Percentiles rank a stretch among this genome's conserved stretches.
phyloP scores from a whole-genome alignment of 2,797 vertebrate species.

The Adrianichthys oophorus region DNA sequence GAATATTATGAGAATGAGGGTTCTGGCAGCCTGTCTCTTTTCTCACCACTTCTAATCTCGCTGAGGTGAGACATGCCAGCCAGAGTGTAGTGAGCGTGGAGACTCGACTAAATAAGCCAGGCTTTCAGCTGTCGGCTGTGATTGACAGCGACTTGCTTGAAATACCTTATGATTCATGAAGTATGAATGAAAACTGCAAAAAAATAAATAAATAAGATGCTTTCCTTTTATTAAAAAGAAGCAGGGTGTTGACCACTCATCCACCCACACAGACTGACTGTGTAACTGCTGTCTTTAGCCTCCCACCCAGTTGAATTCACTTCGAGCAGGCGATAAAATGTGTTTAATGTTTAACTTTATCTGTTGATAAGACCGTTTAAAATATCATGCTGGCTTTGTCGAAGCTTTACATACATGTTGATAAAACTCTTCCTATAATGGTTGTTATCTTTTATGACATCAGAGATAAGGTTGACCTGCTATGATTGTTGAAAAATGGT shows the following conservation, averaged over 20 bases:
- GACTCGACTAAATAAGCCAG: slow-evolving; percentile 50
- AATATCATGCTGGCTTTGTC: slow-evolving; percentile 19
- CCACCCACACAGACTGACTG: slow-evolving; percentile 58
- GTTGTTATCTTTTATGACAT: slow-evolving; percentile 4
- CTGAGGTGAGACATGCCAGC: slow-evolving; percentile 30
- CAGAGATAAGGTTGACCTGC: slow-evolving; percentile 7
- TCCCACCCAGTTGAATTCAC: slow-evolving; percentile 46
- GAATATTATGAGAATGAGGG: slow-evolving; percentile 12
- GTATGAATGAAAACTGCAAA: slow-evolving; percentile 54
- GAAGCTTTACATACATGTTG: slow-evolving; percentile 9
- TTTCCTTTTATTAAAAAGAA: slow-evolving; percentile 31
- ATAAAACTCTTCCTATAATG: slow-evolving; percentile 17
- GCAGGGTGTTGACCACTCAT: slow-evolving; percentile 62
- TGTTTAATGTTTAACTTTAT: slow-evolving; percentile 66
- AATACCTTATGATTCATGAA: slow-evolving; percentile 53
- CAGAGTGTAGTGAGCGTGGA: slow-evolving; percentile 23
- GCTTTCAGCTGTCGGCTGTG: slow-evolving; percentile 66
- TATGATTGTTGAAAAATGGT: background rate
- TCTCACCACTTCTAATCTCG: slow-evolving; percentile 16
- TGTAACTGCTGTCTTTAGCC: slow-evolving; percentile 50
- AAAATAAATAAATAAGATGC: slow-evolving; percentile 30
- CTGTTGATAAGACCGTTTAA: slow-evolving; percentile 30
- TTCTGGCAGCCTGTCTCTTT: slow-evolving; percentile 6
- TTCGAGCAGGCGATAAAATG: slow-evolving; percentile 47
- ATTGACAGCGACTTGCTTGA: slow-evolving; percentile 55